phyloP scores from a whole-genome alignment of 2,797 vertebrate genomes.

The Ceyx erithaca region DNA sequence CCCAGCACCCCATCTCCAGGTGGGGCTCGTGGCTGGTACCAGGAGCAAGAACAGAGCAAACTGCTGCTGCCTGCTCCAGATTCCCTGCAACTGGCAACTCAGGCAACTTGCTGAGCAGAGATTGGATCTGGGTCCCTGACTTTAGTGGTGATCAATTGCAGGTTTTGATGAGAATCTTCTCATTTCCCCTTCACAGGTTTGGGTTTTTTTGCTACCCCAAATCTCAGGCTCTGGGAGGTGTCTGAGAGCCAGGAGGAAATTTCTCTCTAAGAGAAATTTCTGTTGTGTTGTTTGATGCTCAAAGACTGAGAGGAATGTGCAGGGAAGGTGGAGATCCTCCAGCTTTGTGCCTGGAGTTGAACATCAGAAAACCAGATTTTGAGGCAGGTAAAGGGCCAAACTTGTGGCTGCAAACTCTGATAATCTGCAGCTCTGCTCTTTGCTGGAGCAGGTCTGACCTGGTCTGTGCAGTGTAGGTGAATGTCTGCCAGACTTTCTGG shows the following conservation, averaged over 20 bases:
- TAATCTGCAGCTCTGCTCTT: not conserved
- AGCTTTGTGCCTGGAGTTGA: not conserved
- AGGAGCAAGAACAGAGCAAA: not conserved
- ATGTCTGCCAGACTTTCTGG: not conserved
- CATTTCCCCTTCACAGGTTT: not conserved
- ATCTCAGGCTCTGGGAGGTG: not conserved
- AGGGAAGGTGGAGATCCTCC: not conserved
- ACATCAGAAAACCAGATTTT: not conserved
- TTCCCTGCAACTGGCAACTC: not conserved
- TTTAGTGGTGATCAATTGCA: not conserved
- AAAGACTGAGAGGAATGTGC: not conserved
- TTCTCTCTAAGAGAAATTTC: not conserved
- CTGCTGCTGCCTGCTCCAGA: accelerated
- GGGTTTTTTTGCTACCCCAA: not conserved
- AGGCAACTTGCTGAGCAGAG: not conserved
- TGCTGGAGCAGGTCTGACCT: accelerated
- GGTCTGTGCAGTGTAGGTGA: accelerated
- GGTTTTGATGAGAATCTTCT: not conserved
- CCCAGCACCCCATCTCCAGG: not conserved
- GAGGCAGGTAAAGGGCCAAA: not conserved
- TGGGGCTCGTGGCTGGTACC: not conserved
- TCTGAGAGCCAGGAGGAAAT: not conserved
- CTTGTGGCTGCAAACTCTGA: not conserved
- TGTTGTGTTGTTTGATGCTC: not conserved
- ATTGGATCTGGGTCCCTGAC: not conserved